Base-by-base conservation (phyloP, 2,888 invertebrate genomes). In the Nemoura dubitans region DNA sequence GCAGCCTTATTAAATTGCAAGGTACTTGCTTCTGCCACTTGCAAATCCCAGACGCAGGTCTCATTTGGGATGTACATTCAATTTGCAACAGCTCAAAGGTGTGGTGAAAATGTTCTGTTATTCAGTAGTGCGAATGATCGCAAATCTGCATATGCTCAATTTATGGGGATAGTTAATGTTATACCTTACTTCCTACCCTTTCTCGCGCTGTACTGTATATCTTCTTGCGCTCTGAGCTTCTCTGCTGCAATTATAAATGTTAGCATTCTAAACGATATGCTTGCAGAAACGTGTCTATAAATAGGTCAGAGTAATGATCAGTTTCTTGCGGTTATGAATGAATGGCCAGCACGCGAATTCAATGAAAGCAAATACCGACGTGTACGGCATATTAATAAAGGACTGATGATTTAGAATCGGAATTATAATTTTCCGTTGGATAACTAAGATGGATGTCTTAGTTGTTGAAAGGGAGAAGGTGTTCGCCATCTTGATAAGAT, bases 401-500 rank as follows among this genome's bases (percentile, higher is more conserved):
- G 16, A 59, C 14, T 21, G 59, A 59, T 59, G 59, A 59, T 59
- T 59, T 59, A 59, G 59, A 16, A 7, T 59, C 59, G 59, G 59
- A 59, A 59, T 59, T 59, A 3, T 59, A 59, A 59, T 59, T 59
- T 59, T 59, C 59, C 59, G 59, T 59, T 59, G 36, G 36, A 36
- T 36, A 59, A 59, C 59, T 59, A 59, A 59, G 59, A 59, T 59
- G 59, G 59, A 59, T 59, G 59, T 59, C 59, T 59, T 21, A 59
- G 59, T 59, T 59, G 59, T 59, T 59, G 59, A 59, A 59, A 59
- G 59, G 59, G 3, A 59, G 2, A 59, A 59, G 59, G 59, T 59
- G 59, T 59, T 59, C 16, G 59, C 59, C 59, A 21, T 59, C 59
- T 21, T 59, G 59, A 59, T 59, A 59, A 59, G 59, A 59, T 59